A percentile compares a stretch with the other conserved stretches of the same genome.
phyloP scores from a whole-genome alignment of 2,888 invertebrate genomes.

The Odontocerum albicorne region DNA sequence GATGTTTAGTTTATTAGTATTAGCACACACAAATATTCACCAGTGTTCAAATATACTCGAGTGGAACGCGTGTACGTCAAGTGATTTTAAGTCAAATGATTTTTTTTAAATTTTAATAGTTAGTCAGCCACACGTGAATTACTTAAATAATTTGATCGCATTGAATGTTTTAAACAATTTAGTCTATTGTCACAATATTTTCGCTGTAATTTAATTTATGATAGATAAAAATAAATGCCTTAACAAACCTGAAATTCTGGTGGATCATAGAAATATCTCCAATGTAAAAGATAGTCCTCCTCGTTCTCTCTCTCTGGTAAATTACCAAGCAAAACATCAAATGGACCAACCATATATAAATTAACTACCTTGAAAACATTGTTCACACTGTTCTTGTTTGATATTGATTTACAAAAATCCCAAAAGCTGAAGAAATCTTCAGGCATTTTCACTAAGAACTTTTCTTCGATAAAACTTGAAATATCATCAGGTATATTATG shows the following conservation, averaged over 20 bases:
- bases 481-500: constrained; percentile 52
- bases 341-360: constrained; percentile 82
- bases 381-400: constrained; percentile 55
- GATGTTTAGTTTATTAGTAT: too few species aligned
- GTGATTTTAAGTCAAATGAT: too few species aligned
- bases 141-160: too few species aligned
- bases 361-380: constrained; percentile 67
- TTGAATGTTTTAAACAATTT: too few species aligned
- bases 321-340: constrained; percentile 74
- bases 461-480: constrained; percentile 63
- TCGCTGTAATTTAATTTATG: too few species aligned
- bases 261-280: constrained; percentile 92
- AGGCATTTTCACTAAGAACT: constrained; percentile 86
- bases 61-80: too few species aligned
- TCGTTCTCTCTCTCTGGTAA: constrained; percentile 59
- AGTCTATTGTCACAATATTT: too few species aligned
- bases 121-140: too few species aligned
- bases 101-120: too few species aligned
- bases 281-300: constrained; percentile 74
- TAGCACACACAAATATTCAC: too few species aligned
- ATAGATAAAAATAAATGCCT: not conserved
- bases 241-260: constrained; percentile 82
- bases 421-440: constrained; percentile 86
- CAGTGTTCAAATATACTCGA: too few species aligned
- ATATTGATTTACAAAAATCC: constrained; percentile 67